Base-by-base conservation (phyloP, 2,888 invertebrate genomes). In the Meghimatium bilineatum region DNA sequence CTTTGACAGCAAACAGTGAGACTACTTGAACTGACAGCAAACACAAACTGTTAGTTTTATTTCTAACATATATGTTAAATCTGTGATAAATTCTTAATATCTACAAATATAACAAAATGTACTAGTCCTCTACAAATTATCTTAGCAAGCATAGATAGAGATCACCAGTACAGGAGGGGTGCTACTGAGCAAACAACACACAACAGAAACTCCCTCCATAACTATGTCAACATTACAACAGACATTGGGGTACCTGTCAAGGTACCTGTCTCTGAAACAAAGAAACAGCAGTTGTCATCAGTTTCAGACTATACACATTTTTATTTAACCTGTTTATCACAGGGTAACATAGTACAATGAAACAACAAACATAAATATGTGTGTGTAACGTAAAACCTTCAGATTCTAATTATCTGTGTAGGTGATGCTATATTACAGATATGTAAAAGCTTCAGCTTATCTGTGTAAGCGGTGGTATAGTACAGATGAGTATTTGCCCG, bases 201-300 rank as follows among this genome's bases (percentile, higher is more conserved):
- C 38, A 63, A 77, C 52, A 52, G 49, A 80, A 49, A 32, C 20
- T 34, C 56, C 71, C 67, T 52, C 52, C n/a, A 49, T 66, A 10
- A 38, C 29, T 60, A 44, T 17, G n/a, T n/a, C 34, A 34, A 75
- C 63, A 75, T 26, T 32, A 78, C 14, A 82, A 77, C 36, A 76
- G 44, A 81, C 71, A 82, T 36, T n/a, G 10, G 26, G 75, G 63
- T 69, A 85, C 82, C 71, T 66, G 82, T 79, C 80, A 83, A 80
- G 80, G 84, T 86, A 86, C 84, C 82, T 44, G 86, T 56, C 80
- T 86, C 86, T 86, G 86, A 79, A 86, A 86, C 82, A 83, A 79
- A 82, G 80, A 79, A 86, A 84, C 20, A 63, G 78, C 78, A 78
- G 74, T 74, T 60, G 72, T 81, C 74, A 74, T 81, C 80, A 80